Conservation (phyloP, 2,888 invertebrate genomes). For the Eupithecia abbreviata region DNA sequence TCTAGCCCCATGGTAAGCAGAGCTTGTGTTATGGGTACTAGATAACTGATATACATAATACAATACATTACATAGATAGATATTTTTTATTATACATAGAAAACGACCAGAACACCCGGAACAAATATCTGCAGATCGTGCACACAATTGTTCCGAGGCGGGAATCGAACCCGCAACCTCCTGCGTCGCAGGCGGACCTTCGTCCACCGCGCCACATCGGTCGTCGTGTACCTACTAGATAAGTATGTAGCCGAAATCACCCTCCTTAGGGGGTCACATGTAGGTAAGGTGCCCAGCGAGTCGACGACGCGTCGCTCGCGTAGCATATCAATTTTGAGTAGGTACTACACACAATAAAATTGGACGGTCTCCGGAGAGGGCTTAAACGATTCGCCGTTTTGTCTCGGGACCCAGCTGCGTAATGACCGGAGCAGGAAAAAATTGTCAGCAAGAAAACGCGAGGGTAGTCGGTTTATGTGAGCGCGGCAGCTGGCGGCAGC, state of each 20-base stretch:
- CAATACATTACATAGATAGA: too few relatives aligned
- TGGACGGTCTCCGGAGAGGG: constrained; percentile 83
- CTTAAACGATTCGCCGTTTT: constrained; percentile 85
- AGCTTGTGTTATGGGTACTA: too few relatives aligned
- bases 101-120: too few relatives aligned
- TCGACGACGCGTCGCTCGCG: constrained; percentile 68
- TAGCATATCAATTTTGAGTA: constrained; percentile 83
- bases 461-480: constrained; percentile 83
- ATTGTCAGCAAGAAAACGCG: constrained; percentile 84
- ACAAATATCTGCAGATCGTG: too few relatives aligned
- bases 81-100: too few relatives aligned
- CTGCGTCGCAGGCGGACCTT: too few relatives aligned
- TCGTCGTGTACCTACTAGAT: background rate
- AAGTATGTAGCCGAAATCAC: background rate
- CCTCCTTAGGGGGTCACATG: constrained; percentile 54
- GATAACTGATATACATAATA: too few relatives aligned
- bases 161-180: too few relatives aligned
- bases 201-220: too few relatives aligned
- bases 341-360: constrained; percentile 81
- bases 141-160: too few relatives aligned
- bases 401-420: constrained; percentile 83
- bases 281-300: constrained; percentile 42
- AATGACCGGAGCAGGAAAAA: constrained; percentile 83
- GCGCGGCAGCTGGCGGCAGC: constrained; percentile 71
- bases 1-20: too few relatives aligned